These are phyloP conservation scores for Disparrhopalites patrizii DNA, from an alignment of 2,888 invertebrate species.

Conservation along the genomic window DNA sequence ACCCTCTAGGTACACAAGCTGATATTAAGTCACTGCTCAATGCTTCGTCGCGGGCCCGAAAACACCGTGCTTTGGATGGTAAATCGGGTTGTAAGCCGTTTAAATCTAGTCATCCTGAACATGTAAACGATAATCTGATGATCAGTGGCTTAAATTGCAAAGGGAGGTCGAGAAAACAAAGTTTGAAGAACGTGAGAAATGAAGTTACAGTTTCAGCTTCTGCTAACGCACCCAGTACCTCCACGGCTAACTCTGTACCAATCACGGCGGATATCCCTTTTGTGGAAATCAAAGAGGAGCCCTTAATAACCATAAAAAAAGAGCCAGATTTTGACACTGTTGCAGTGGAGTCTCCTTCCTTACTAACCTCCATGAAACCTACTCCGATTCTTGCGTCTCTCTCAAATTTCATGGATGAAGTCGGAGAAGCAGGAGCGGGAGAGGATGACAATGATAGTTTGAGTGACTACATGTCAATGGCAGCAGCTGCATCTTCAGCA, in stretches of 20 bases:
- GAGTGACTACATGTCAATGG: slow-evolving; percentile 45
- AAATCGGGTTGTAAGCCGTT: background rate
- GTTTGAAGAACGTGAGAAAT: slow-evolving; percentile 27
- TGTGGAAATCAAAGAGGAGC: background rate
- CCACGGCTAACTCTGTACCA: slow-evolving; percentile 1
- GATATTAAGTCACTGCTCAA: slow-evolving; percentile 23
- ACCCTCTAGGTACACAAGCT: slow-evolving; percentile 21
- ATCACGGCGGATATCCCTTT: background rate
- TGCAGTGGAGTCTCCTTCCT: background rate
- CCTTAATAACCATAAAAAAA: background rate
- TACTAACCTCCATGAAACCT: slow-evolving; percentile 13
- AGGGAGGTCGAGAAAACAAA: slow-evolving; percentile 32
- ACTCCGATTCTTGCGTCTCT: background rate
- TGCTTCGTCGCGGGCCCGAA: slow-evolving; percentile 3
- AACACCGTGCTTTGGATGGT: background rate
- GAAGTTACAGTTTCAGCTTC: slow-evolving; percentile 19
- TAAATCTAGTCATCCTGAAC: background rate
- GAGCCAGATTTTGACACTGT: background rate
- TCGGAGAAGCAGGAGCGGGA: slow-evolving; percentile 17
- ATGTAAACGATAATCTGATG: background rate
- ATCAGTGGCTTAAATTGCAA: slow-evolving; percentile 17
- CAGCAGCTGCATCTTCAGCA: slow-evolving; percentile 23
- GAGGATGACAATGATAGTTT: slow-evolving; percentile 35
- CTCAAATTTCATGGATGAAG: slow-evolving; percentile 26
- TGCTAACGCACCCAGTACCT: background rate